Conservation (phyloP, 1,140 invertebrate genomes). For the Apocrypta bakeri region DNA sequence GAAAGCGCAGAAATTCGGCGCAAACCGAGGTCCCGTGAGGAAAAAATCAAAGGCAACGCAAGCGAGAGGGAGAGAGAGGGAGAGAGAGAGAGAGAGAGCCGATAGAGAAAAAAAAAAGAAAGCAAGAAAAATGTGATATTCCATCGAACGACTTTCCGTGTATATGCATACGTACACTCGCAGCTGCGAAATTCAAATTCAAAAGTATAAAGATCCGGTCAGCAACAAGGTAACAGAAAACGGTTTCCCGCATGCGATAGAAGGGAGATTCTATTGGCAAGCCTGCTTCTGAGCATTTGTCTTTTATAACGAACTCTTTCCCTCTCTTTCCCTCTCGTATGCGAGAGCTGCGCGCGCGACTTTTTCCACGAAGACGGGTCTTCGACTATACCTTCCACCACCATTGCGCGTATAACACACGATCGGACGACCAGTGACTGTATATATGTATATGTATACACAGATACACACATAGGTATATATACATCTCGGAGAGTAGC, state of each 20-base stretch:
- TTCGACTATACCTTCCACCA: not conserved
- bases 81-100: too few relatives aligned
- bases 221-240: not conserved
- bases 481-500: not conserved
- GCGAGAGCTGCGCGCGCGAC: constrained; percentile 25
- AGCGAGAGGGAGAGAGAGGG: too few relatives aligned
- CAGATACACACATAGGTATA: too few relatives aligned
- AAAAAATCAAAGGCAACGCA: too few relatives aligned
- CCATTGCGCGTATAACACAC: too few relatives aligned
- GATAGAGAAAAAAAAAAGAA: not conserved
- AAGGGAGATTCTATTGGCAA: not conserved
- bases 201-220: constrained; percentile 1
- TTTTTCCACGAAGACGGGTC: constrained; percentile 34
- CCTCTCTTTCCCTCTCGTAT: not conserved
- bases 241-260: not conserved
- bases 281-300: constrained; percentile 15
- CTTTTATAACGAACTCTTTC: not conserved
- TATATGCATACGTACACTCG: not conserved
- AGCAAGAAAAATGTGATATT: too few relatives aligned
- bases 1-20: too few relatives aligned
- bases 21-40: too few relatives aligned
- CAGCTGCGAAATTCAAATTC: not conserved
- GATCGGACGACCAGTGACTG: too few relatives aligned
- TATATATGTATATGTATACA: too few relatives aligned
- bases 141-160: too few relatives aligned